Percentiles rank a stretch among this genome's conserved stretches.
Evolutionary conservation across 2,888 invertebrate species (phyloP).

Genomic region (Podotricha telesiphe): DNA sequence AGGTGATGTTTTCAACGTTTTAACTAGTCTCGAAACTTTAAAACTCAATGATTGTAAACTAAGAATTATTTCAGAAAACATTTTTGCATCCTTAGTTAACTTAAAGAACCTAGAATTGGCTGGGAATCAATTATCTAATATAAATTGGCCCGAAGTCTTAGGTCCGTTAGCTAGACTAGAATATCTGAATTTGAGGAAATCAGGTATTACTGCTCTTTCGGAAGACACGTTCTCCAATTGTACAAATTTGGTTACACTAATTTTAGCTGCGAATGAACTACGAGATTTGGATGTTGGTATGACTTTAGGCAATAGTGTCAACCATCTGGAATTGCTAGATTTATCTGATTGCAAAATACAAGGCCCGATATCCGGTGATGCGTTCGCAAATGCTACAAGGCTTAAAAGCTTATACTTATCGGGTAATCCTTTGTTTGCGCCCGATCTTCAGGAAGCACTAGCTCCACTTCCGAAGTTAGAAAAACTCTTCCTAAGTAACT

Average conservation of each 20-base stretch:
- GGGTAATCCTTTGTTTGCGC: conserved; percentile 87
- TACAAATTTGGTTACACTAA: conserved; percentile 85
- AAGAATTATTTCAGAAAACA: conserved; percentile 79
- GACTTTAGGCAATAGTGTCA: conserved; percentile 86
- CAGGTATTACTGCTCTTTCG: conserved; percentile 84
- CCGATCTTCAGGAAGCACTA: conserved; percentile 86
- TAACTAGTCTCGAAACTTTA: conserved; percentile 86
- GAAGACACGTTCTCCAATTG: conserved; percentile 87
- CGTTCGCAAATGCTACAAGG: conserved; percentile 87
- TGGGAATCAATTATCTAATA: conserved; percentile 81
- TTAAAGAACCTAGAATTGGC: conserved; percentile 86
- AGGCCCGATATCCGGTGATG: conserved; percentile 86
- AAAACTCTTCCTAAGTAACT: conserved; percentile 86
- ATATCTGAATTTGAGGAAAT: conserved; percentile 85
- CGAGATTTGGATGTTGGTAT: conserved; percentile 85
- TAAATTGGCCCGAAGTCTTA: conserved; percentile 86
- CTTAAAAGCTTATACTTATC: conserved; percentile 86
- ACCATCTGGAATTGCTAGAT: conserved; percentile 86
- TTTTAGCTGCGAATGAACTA: conserved; percentile 86
- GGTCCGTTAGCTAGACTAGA: conserved; percentile 85
- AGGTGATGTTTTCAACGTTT: conserved; percentile 84
- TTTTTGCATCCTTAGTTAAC: conserved; percentile 84
- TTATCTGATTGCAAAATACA: conserved; percentile 87
- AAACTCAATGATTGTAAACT: conserved; percentile 87
- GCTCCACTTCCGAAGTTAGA: conserved; percentile 86